Evolutionary conservation across 2,888 invertebrate species (phyloP).

Genomic region (Cantharis flavilabris): DNA sequence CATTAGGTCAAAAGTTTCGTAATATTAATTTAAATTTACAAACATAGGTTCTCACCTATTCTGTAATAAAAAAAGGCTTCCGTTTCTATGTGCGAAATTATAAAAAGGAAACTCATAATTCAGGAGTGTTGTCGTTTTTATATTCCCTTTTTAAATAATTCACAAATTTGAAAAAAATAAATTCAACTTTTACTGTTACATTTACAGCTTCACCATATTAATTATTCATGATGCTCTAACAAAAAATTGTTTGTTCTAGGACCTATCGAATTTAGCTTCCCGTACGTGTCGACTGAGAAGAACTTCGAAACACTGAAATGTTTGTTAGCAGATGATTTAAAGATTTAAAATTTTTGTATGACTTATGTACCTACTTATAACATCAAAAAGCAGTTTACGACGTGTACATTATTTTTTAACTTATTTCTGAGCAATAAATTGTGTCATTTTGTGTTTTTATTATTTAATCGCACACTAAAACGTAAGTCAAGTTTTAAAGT

Average conservation of each 20-base stretch:
- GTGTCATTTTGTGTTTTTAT: neutral
- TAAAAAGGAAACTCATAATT: neutral
- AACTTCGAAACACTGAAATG: neutral
- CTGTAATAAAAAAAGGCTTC: neutral
- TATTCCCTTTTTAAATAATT: neutral
- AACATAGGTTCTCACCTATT: neutral
- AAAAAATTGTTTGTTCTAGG: neutral
- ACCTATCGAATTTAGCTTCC: neutral
- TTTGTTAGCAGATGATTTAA: neutral
- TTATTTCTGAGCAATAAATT: neutral
- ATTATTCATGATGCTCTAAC: neutral
- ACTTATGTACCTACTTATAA: neutral
- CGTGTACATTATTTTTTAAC: neutral
- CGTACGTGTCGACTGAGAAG: neutral
- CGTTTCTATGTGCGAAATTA: neutral
- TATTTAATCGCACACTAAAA: neutral
- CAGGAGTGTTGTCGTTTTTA: neutral
- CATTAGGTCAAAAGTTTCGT: neutral
- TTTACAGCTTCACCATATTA: neutral
- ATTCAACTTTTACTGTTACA: neutral
- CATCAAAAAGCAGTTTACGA: neutral
- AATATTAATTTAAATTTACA: neutral
- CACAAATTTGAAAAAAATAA: neutral
- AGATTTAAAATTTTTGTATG: neutral
- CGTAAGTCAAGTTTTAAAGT: neutral